A percentile compares a stretch with the other conserved stretches of the same genome.
phyloP scores from a whole-genome alignment of 1,140 invertebrate species.

The Papilio polyxenes region DNA sequence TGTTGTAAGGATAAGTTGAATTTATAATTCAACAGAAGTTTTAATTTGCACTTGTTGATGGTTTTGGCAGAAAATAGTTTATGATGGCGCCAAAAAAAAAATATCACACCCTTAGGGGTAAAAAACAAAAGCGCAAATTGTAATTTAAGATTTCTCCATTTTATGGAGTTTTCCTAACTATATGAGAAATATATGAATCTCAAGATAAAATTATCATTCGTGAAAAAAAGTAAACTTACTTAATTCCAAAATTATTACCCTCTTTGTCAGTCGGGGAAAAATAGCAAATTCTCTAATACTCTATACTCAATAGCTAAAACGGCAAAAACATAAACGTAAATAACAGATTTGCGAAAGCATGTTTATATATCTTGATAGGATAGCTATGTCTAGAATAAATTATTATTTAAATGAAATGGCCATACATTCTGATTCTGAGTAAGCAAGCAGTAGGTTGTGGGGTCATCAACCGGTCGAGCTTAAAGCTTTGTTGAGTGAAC shows the following conservation, averaged over 20 bases:
- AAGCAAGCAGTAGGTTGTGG: slow-evolving; percentile 70
- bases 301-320: not conserved
- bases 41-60: not conserved
- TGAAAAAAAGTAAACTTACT: no score
- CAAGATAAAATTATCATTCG: no score
- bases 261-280: not conserved
- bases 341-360: slow-evolving; percentile 6
- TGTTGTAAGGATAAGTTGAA: not conserved
- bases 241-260: not conserved
- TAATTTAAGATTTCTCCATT: no score
- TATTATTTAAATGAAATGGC: slow-evolving; percentile 37
- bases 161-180: not conserved
- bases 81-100: not conserved
- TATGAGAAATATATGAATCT: no score
- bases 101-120: not conserved
- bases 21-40: not conserved
- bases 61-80: not conserved
- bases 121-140: no score
- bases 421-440: slow-evolving; percentile 38
- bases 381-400: slow-evolving; percentile 35
- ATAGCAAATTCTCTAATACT: not conserved
- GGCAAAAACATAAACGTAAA: slow-evolving; percentile 4
- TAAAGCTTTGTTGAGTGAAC: slow-evolving; percentile 69
- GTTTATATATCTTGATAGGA: slow-evolving; percentile 14
- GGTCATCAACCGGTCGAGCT: slow-evolving; percentile 76